Evolutionary conservation across 2,888 invertebrate genomes (phyloP).

Genomic region (Troides aeacus): DNA sequence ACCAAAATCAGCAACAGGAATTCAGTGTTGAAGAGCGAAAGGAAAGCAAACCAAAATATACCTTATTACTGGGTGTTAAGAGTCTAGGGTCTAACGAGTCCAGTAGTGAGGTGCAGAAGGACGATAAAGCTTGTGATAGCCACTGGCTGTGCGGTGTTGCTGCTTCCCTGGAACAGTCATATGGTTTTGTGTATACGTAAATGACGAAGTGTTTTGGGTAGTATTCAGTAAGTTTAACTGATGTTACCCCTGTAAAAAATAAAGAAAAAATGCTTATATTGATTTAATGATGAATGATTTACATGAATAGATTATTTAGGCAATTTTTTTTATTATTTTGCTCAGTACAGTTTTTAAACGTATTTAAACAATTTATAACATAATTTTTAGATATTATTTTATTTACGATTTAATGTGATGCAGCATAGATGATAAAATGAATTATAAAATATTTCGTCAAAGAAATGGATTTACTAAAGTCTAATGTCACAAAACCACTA

Average conservation of each 20-base stretch:
- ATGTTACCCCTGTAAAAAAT: not conserved
- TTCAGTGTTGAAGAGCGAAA: not conserved
- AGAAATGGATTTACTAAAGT: not conserved
- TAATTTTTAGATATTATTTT: not conserved
- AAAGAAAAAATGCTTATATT: too few species aligned
- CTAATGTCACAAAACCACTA: not conserved
- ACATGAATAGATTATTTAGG: too few species aligned
- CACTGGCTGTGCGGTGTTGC: constrained; percentile 90
- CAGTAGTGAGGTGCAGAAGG: constrained; percentile 88
- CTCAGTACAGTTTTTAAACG: too few species aligned
- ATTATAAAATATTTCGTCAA: not conserved
- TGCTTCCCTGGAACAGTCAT: constrained; percentile 79
- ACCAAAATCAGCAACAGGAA: not conserved
- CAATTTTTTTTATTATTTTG: too few species aligned
- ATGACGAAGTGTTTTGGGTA: not conserved
- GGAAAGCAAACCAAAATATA: constrained; percentile 35
- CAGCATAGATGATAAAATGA: not conserved
- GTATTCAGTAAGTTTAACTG: not conserved
- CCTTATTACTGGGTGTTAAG: constrained; percentile 59
- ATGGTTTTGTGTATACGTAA: not conserved
- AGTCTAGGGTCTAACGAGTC: constrained; percentile 85
- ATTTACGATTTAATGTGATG: not conserved
- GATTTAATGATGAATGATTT: too few species aligned
- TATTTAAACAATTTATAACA: too few species aligned
- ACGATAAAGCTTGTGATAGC: constrained; percentile 90